Conservation (phyloP, 2,797 vertebrate genomes). For the Platalea minor region DNA sequence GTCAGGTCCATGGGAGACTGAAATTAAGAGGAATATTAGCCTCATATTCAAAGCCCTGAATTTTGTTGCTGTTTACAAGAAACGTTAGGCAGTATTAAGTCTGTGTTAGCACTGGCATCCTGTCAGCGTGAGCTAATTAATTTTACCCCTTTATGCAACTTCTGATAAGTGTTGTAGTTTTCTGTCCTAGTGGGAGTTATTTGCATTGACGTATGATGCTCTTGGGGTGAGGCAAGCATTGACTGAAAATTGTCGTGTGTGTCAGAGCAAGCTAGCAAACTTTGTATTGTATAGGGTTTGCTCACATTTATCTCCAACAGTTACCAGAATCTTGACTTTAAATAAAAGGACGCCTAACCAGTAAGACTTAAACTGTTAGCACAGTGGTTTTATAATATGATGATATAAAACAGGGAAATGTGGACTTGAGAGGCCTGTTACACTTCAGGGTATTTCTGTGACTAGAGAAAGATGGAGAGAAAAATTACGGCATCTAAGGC, state of each 20-base stretch:
- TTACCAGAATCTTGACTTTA: background rate
- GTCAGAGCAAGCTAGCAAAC: background rate
- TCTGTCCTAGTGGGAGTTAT: background rate
- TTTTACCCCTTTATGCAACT: background rate
- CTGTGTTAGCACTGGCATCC: background rate
- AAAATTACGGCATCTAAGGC: background rate
- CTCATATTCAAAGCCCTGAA: background rate
- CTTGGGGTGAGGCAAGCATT: too few relatives aligned
- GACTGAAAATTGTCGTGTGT: background rate
- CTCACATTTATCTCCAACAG: background rate
- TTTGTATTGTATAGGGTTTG: background rate
- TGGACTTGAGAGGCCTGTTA: background rate
- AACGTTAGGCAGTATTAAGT: background rate
- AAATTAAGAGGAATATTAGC: background rate
- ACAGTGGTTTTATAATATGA: background rate
- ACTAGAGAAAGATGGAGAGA: background rate
- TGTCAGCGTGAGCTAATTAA: background rate
- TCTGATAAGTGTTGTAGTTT: background rate
- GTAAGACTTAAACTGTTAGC: background rate
- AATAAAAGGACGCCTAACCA: background rate
- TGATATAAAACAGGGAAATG: fast-evolving
- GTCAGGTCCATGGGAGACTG: background rate
- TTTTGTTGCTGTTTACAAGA: background rate
- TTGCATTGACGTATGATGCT: background rate
- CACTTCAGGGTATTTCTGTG: background rate